Evolutionary conservation across 2,888 invertebrate genomes (phyloP), one percentile per base, ranked within the genome.

Genomic region (Clunio marinus): DNA sequence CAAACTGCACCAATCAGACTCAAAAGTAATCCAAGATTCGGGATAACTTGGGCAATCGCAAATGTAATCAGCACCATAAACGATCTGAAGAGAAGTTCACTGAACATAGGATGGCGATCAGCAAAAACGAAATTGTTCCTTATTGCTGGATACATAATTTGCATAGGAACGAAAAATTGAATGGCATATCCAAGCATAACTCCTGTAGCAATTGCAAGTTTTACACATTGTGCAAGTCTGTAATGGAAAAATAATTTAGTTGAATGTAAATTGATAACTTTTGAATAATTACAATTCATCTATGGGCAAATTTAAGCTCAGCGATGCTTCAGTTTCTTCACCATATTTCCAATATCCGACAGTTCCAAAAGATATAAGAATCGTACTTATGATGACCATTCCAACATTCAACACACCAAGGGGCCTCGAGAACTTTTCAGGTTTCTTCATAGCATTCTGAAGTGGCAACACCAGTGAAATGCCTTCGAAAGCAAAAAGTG

Each of bases 401-500:
- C 93, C 93, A 1, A 92, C 86, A 76, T 96, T 96, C 22, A 97
- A 80, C 1, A 96, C 94, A 1, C 97, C 97, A 7, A 88, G 76
- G 3, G 86, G 84, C 70, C 86, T 89, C 72, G 87, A 86, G 79
- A 97, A 96, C 71, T 86, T 82, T 69, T 84, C 81, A 0, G 93
- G 92, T 15, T 84, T 82, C 71, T 82, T 84, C 96, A 97, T 96
- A 76, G 93, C 89, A 76, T 93, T 94, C 80, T 96, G 92, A 72
- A 98, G 78, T 0, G 97, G 97, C 70, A 98, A 80, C n/a, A 96
- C 88, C 92, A 93, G 78, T 66, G 91, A 91, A 72, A 98, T 97
- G 70, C 96, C 98, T 81, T 98, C 98, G 75, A 97, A 98, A 2
- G 97, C 92, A 78, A 93, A 99, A 69, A 99, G 86, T 25, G 93